Base-by-base conservation (phyloP, 1,140 invertebrate species). In the Sitobion miscanthi region DNA sequence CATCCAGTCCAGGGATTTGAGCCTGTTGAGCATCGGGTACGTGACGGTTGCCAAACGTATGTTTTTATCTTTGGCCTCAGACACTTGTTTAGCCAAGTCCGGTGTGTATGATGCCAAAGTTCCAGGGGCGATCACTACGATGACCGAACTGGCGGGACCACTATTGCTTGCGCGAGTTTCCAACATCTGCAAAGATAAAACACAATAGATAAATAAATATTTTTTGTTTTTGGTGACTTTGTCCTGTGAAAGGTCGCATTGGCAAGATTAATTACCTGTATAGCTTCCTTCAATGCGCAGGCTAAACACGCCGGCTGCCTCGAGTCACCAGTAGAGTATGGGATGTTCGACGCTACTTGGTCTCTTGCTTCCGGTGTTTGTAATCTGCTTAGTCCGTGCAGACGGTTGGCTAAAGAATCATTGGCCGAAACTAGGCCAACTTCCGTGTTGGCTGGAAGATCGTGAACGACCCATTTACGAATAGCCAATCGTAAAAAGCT, bases 401-500 rank as follows among this genome's bases (percentile, higher is more conserved):
- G 92, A 42, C 94, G 94, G 93, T 94, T 95, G 49, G 95, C 95
- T 94, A 93, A 94, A 47, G 94, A 95, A 85, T 95, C 95, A 93
- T 95, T 95, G 38, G 95, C 95, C 93, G 95, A 94, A 49, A 96
- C 95, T 93, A 95, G 94, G 89, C 95, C 96, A 0, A 96, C 94
- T 95, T 96, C 96, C 4, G 95, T 95, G 94, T 95, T 95, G 38
- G 95, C 94, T 0, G 95, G 95, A 9, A 96, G 94, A 94, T 96
- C 96, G 90, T 96, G 95, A 45, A 96, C 95, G 35, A 96, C 95
- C 95, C 96, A 96, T 94, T 96, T 96, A 69, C 96, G 95, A 93
- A 96, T 95, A 8, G 96, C 96, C 57, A 95, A 95, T 87, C 96
- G 95, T 82, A 96, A 94, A 94, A 96, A 96, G 94, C 95, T 96